A percentile compares a stretch with the other conserved stretches of the same genome.
These are phyloP conservation scores for Pangasianodon hypophthalmus DNA, from an alignment of 2,113 vertebrate species.

Conservation along the genomic window DNA sequence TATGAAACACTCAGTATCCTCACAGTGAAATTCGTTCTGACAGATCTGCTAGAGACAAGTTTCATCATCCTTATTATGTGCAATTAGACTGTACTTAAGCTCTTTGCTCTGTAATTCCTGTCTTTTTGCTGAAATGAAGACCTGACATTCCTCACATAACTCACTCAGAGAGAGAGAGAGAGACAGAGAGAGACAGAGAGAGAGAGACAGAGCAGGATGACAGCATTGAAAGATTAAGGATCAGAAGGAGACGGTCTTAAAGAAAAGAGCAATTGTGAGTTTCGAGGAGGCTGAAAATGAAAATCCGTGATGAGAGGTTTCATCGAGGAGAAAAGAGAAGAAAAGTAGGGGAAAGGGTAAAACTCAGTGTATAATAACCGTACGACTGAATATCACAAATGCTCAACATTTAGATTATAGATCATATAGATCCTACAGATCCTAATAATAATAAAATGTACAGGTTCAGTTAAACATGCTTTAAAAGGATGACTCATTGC, in stretches of 20 bases:
- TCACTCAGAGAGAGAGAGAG: conserved; percentile 34
- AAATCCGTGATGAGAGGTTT: neutral
- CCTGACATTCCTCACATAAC: conserved; percentile 67
- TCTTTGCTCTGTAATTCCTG: conserved; percentile 56
- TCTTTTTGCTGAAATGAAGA: conserved; percentile 55
- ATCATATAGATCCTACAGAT: neutral
- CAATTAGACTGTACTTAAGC: conserved; percentile 43
- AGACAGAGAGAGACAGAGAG: conserved; percentile 1
- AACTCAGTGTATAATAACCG: neutral
- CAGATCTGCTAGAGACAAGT: conserved; percentile 18
- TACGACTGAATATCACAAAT: neutral
- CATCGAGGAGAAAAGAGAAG: neutral
- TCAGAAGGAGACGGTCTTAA: conserved; percentile 36
- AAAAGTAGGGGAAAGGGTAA: neutral
- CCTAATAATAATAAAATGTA: neutral
- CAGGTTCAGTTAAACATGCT: neutral
- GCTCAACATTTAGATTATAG: neutral
- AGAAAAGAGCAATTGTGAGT: conserved; percentile 22
- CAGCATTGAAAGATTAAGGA: conserved; percentile 50
- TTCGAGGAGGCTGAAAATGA: neutral
- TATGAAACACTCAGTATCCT: neutral
- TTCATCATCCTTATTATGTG: conserved; percentile 41
- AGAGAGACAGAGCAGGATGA: conserved; percentile 32
- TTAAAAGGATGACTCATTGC: neutral
- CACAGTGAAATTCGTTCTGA: neutral